phyloP scores from a whole-genome alignment of 2,797 vertebrate genomes.

The Rhabdophis nuchalis region DNA sequence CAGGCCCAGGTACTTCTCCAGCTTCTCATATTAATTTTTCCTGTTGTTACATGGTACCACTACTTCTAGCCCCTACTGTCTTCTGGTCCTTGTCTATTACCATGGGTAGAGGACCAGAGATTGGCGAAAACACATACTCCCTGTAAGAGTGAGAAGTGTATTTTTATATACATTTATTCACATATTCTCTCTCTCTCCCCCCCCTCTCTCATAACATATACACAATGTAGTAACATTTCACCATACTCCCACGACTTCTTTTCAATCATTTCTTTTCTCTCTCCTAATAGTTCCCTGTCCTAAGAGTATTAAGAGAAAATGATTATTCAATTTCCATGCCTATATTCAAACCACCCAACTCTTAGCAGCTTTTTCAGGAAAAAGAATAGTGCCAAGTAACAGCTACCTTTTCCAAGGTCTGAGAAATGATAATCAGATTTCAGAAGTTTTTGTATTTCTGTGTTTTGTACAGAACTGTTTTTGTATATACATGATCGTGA shows the following conservation, averaged over 20 bases:
- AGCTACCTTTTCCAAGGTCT: background rate
- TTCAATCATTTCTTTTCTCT: background rate
- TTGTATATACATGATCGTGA: background rate
- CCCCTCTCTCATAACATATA: background rate
- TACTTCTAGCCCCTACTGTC: background rate
- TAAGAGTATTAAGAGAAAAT: background rate
- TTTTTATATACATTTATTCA: background rate
- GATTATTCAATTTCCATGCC: background rate
- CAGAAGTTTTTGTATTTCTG: background rate
- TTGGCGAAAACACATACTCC: background rate
- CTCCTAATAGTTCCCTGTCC: background rate
- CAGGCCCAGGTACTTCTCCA: background rate
- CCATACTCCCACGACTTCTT: background rate
- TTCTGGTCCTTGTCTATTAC: background rate
- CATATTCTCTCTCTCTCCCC: background rate
- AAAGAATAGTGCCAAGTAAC: background rate
- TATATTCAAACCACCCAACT: background rate
- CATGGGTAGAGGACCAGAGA: background rate
- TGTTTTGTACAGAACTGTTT: background rate
- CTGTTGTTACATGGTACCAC: background rate
- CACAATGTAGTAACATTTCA: background rate
- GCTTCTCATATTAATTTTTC: background rate
- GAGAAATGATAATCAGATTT: background rate
- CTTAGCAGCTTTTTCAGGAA: background rate
- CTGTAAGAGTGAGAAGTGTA: background rate